Percentiles rank a stretch among this genome's conserved stretches.
phyloP scores from a whole-genome alignment of 2,113 vertebrate species.

The Aegithalos caudatus region DNA sequence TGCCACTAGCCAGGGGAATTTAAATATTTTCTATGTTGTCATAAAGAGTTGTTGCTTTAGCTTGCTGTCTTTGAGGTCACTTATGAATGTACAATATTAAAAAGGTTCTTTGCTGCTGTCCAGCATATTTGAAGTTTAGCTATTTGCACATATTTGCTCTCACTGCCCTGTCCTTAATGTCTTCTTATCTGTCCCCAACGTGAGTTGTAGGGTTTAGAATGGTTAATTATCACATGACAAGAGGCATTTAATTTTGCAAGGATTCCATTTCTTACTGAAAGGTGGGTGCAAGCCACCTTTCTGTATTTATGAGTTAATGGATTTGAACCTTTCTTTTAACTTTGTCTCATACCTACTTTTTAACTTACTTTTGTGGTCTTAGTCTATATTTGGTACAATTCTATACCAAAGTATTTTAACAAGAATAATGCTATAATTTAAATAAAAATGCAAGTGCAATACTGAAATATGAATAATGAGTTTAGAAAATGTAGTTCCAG shows the following conservation, averaged over 20 bases:
- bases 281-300: neutral
- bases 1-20: neutral
- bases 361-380: neutral
- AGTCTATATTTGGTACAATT: neutral
- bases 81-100: neutral
- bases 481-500: neutral
- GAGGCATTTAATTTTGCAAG: neutral
- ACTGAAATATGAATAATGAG: neutral
- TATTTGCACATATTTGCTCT: rapidly evolving
- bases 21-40: neutral
- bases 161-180: neutral
- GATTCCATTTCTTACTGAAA: neutral
- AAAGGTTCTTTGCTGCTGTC: neutral
- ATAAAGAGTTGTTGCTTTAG: neutral
- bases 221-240: neutral
- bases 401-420: neutral
- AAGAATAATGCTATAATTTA: neutral
- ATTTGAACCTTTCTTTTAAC: neutral
- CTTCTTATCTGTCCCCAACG: neutral
- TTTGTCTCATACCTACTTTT: neutral
- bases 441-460: neutral
- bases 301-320: neutral
- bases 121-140: neutral
- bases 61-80: neutral
- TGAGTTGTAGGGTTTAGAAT: neutral